These are phyloP conservation scores for Siniperca obscura DNA, from an alignment of 2,797 vertebrate genomes.

Conservation along the genomic window DNA sequence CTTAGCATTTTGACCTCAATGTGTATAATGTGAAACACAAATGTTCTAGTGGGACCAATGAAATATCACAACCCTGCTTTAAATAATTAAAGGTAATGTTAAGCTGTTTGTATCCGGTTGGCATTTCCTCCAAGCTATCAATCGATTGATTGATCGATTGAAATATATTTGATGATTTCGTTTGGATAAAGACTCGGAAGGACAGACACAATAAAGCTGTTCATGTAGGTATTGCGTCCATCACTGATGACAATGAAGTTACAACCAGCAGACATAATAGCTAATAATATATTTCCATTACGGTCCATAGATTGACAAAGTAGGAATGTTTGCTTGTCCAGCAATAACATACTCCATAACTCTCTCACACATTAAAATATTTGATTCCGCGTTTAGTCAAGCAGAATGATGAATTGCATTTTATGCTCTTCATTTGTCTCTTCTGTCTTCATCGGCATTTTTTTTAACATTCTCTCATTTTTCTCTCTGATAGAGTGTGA, in stretches of 20 bases:
- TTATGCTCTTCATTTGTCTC: constrained; percentile 71
- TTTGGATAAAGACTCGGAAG: not conserved
- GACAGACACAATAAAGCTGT: constrained; percentile 9
- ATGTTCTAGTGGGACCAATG: constrained; percentile 21
- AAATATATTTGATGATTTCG: constrained; percentile 2
- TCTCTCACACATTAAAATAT: constrained; percentile 51
- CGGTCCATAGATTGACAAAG: constrained; percentile 34
- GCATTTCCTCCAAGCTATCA: constrained; percentile 36
- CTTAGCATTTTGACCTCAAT: constrained; percentile 18
- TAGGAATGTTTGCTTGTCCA: constrained; percentile 33
- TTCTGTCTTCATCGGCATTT: constrained; percentile 74
- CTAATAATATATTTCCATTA: constrained; percentile 35
- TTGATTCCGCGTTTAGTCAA: constrained; percentile 56
- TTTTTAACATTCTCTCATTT: constrained; percentile 67
- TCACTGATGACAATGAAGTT: constrained; percentile 13
- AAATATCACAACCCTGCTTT: constrained; percentile 25
- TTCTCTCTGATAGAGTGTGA: constrained; percentile 75
- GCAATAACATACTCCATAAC: constrained; percentile 22
- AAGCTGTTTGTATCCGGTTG: constrained; percentile 29
- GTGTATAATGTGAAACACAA: not conserved
- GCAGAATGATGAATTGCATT: constrained; percentile 71
- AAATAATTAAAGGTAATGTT: constrained; percentile 36
- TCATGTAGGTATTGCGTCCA: constrained; percentile 9
- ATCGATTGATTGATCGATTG: constrained; percentile 5
- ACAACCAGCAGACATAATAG: constrained; percentile 27